Conservation (phyloP, 2,113 vertebrate species). For the Pitta sordida region DNA sequence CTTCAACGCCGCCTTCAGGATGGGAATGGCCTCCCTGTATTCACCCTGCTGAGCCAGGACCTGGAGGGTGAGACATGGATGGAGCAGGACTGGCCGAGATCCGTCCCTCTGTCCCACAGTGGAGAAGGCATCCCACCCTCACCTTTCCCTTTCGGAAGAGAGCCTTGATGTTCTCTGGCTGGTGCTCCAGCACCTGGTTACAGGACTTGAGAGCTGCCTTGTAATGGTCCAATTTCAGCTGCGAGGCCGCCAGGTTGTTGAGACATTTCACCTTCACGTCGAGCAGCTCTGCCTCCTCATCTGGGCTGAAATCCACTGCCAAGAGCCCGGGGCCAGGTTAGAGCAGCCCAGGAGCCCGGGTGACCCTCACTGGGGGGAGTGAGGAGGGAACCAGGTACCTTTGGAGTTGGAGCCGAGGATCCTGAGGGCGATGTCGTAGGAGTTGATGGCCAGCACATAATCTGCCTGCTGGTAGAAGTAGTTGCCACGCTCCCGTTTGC, state of each 20-base stretch:
- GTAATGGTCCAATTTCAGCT: slow-evolving; percentile 93
- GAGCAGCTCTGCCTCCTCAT: slow-evolving; percentile 86
- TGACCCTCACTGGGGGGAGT: accelerated
- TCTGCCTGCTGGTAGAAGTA: slow-evolving; percentile 88
- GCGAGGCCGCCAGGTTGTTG: slow-evolving; percentile 96
- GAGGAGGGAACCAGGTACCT: slow-evolving; percentile 79
- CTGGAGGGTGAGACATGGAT: slow-evolving; percentile 8
- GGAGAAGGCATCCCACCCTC: neutral
- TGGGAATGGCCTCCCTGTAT: slow-evolving; percentile 88
- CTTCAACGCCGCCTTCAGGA: slow-evolving; percentile 86
- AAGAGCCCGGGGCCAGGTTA: neutral
- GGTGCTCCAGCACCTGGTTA: slow-evolving; percentile 83
- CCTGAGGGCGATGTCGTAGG: slow-evolving; percentile 89
- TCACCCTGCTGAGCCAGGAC: slow-evolving; percentile 91
- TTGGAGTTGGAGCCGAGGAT: slow-evolving; percentile 86
- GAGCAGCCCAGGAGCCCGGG: accelerated
- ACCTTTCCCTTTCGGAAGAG: slow-evolving; percentile 98
- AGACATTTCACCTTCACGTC: slow-evolving; percentile 95
- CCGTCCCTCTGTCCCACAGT: accelerated
- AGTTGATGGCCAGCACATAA: slow-evolving; percentile 90
- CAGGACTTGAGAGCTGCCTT: slow-evolving; percentile 91
- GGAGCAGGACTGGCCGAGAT: neutral
- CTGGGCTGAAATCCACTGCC: slow-evolving; percentile 84
- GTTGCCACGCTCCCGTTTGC: slow-evolving; percentile 89
- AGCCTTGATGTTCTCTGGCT: slow-evolving; percentile 93